phyloP scores from a whole-genome alignment of 2,797 vertebrate species.

The Siniperca obscura region DNA sequence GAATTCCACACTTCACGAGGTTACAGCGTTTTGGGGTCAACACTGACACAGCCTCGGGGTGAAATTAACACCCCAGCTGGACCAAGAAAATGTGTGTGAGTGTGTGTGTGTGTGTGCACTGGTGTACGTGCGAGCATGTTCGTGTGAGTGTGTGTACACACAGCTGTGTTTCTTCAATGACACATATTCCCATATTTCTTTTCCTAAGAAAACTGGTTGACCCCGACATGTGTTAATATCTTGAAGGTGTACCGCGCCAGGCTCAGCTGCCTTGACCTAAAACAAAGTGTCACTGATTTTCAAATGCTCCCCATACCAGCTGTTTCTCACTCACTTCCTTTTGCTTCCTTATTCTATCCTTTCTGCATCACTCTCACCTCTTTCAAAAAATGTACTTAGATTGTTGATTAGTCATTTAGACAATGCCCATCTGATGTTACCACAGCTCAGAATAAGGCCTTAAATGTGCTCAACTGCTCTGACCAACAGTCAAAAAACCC shows the following conservation, averaged over 20 bases:
- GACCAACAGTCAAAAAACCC: not conserved
- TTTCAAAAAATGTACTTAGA: not conserved
- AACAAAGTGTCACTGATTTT: conserved; percentile 69
- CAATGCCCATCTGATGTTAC: not conserved
- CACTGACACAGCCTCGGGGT: conserved; percentile 80
- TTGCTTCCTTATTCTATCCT: conserved; percentile 3
- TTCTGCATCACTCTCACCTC: not conserved
- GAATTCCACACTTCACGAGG: conserved; percentile 84
- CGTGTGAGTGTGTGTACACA: conserved; percentile 68
- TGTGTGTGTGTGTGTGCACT: conserved; percentile 35
- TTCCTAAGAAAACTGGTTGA: conserved; percentile 74
- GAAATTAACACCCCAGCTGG: conserved; percentile 86
- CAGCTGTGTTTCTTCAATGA: conserved; percentile 85
- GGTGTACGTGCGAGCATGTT: conserved; percentile 50
- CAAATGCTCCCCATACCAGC: conserved; percentile 33
- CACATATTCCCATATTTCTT: conserved; percentile 80
- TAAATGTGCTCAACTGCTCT: not conserved
- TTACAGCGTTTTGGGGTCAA: conserved; percentile 83
- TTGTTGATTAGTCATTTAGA: not conserved
- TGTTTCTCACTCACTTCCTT: conserved; percentile 10
- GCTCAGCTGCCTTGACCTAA: conserved; percentile 69
- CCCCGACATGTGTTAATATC: conserved; percentile 71
- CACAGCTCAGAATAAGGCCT: not conserved
- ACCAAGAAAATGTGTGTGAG: conserved; percentile 70
- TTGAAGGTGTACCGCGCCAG: conserved; percentile 62